Base-by-base conservation (phyloP, 2,113 vertebrate genomes). In the Cebus imitator region DNA sequence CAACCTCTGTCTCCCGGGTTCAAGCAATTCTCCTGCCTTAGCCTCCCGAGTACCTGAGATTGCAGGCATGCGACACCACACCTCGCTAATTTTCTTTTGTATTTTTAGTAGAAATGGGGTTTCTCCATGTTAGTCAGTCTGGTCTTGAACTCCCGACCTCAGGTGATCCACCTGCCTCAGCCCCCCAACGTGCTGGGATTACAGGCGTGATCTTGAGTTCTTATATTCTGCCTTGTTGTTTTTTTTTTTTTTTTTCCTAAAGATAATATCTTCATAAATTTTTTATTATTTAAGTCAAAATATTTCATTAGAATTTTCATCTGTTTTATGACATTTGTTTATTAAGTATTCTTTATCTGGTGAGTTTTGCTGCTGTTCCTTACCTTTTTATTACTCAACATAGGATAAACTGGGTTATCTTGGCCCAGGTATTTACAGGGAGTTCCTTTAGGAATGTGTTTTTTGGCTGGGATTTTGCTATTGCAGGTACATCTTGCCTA, bases 231-330 rank as follows among this genome's bases (percentile, higher is more conserved):
- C 45, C 35, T 87, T 86, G 11, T 40, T 94, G 86, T 75, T 35
- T 37, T 94, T 90, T 43, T 40, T 94, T 90, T 90, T 43, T 43
- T 43, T 75, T 35, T 37, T 94, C 73, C 45, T 73, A 40, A 90
- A 94, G 37, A 72, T 87, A 79, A n/a, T 52, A 43, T 35, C 79
- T 57, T 89, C 10, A 40, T 96, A 89, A 16, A 55, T 68, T 57
- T 92, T 88, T 21, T 68, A 48, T 55, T 75, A 64, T 50, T 43
- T 58, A 79, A 43, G 16, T n/a, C 18, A 52, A 72, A 90, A 61
- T 90, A 90, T 52, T 93, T 90, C 55, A 9, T 72, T 72, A 79
- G 35, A 79, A 52, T 90, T 79, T 96, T 84, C 27, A 50, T 73
- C 43, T 37, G 70, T 78, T 90, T 70, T 7, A 50, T 84, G 58